phyloP scores from a whole-genome alignment of 2,113 vertebrate species.

The Pogonocichla stellata region DNA sequence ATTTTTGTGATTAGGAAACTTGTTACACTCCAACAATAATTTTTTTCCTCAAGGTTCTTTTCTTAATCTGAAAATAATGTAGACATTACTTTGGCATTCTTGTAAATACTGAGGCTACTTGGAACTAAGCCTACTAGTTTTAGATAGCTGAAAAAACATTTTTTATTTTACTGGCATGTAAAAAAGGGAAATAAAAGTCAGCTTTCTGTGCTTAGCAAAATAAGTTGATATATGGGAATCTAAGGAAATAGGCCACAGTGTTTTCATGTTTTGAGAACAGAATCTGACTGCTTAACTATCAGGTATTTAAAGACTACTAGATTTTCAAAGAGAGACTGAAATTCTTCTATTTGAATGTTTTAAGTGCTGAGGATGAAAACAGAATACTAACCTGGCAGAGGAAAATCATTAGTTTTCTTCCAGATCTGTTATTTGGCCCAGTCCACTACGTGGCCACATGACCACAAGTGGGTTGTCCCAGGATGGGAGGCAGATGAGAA shows the following conservation, averaged over 20 bases:
- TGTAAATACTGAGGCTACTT: slow-evolving; percentile 73
- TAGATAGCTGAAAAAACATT: slow-evolving; percentile 39
- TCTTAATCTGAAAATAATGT: slow-evolving; percentile 74
- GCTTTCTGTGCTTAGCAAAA: slow-evolving; percentile 27
- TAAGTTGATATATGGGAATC: neutral
- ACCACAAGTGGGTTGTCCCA: neutral
- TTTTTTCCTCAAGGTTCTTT: slow-evolving; percentile 66
- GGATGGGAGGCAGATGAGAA: neutral
- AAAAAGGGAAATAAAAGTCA: neutral
- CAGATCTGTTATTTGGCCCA: neutral
- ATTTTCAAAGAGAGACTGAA: neutral
- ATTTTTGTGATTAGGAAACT: slow-evolving; percentile 77
- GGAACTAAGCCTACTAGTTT: slow-evolving; percentile 63
- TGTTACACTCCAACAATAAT: slow-evolving; percentile 66
- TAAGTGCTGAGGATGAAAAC: neutral
- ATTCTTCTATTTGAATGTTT: neutral
- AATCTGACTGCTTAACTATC: neutral
- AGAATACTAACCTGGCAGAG: neutral
- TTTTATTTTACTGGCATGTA: slow-evolving; percentile 57
- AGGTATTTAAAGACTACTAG: neutral
- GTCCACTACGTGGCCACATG: too few species aligned
- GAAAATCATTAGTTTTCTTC: neutral
- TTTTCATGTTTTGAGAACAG: neutral
- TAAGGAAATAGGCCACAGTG: neutral
- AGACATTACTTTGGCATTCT: slow-evolving; percentile 74